Evolutionary conservation across 2,888 invertebrate genomes (phyloP), one percentile per base, ranked within the genome.

Genomic region (Luperina nickerlii): DNA sequence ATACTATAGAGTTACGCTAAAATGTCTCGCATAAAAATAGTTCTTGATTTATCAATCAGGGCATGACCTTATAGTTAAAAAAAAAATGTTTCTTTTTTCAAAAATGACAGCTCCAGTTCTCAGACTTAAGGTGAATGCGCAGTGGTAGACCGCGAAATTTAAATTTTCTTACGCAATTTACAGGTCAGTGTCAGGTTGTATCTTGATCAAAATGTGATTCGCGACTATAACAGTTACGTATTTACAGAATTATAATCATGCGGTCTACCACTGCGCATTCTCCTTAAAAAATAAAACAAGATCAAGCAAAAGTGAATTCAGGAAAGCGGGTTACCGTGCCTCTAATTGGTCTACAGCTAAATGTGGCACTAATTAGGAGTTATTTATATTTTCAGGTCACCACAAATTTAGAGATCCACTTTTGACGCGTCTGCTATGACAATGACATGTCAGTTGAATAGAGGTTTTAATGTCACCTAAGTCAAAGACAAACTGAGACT

Each of bases 231-330:
- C 32, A 32, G 32, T 32, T 32, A 32, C 32, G 32, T 32, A 32
- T 32, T 32, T 32, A 32, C 32, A 32, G 1, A 32, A 32, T 32
- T 32, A 32, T 32, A 32, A 32, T 32, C 32, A 32, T 32, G 32
- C 32, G 32, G 32, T 32, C 32, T 32, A 1, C 32, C 32, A 32
- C 32, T 32, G 32, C 32, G 32, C 32, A 32, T 32, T 32, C 32
- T 32, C 32, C 32, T 32, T 32, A 32, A 32, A 32, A 32, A 32
- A 32, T 32, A 32, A 73, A 80, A 27, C 45, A 82, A 27, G 62
- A 76, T 1, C 27, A 63, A 82, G 20, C 54, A 82, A 85, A 82
- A 82, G 72, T 70, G 63, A 73, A 69, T 60, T 74, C 9, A 60
- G 13, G 4, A 65, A 76, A 71, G 48, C 4, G 38, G 70, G 75